A percentile compares a stretch with the other conserved stretches of the same genome.
Evolutionary conservation across 1,140 invertebrate species (phyloP).

Genomic region (Littorina saxatilis): DNA sequence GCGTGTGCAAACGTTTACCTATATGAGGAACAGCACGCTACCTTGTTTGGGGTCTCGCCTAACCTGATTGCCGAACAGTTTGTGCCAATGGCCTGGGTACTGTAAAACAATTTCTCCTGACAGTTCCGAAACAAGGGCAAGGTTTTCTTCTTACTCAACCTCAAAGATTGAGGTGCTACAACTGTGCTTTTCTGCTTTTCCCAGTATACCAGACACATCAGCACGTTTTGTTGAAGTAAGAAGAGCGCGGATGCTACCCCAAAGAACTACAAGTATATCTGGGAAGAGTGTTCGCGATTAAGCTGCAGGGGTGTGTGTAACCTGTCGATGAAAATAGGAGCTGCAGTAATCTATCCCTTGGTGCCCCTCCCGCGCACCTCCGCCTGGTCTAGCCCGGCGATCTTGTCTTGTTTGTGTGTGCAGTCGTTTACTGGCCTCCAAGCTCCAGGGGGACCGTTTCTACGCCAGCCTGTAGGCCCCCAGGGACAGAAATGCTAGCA

Average conservation of each 20-base stretch:
- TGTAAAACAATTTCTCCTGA: not conserved
- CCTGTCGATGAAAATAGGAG: not conserved
- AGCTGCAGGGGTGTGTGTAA: not conserved
- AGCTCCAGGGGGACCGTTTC: not conserved
- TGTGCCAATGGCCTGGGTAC: not conserved
- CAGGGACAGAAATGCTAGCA: too few species aligned
- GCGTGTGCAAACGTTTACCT: conserved; percentile 11
- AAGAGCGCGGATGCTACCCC: too few species aligned
- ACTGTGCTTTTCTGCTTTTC: too few species aligned
- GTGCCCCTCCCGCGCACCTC: not conserved
- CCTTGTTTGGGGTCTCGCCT: not conserved
- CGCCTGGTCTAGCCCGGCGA: not conserved
- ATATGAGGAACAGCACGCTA: not conserved
- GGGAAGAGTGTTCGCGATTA: too few species aligned
- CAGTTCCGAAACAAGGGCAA: too few species aligned
- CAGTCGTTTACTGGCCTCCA: not conserved
- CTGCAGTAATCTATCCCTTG: not conserved
- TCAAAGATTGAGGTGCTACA: too few species aligned
- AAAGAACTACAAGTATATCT: too few species aligned
- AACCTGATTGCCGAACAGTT: not conserved
- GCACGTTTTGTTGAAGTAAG: too few species aligned
- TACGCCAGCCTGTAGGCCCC: not conserved
- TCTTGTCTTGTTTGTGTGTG: not conserved
- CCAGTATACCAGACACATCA: too few species aligned
- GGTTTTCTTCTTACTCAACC: too few species aligned